phyloP scores from a whole-genome alignment of 2,797 vertebrate species.

The Pangasius djambal region DNA sequence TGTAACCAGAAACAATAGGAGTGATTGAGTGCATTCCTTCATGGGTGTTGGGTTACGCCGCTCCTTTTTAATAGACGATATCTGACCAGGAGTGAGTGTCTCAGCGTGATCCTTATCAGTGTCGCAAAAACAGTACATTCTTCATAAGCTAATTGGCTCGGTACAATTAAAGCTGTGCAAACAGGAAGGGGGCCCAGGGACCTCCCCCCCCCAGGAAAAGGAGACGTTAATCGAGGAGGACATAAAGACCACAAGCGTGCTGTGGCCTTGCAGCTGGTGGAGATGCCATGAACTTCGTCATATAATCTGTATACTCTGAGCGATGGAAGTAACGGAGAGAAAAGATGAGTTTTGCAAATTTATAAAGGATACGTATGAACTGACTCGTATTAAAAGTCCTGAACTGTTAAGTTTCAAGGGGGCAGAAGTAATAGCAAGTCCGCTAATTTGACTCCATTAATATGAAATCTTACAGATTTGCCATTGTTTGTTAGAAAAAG shows the following conservation, averaged over 20 bases:
- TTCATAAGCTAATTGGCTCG: conserved; percentile 66
- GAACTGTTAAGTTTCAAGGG: neutral
- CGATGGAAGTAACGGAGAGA: neutral
- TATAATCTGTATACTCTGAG: neutral
- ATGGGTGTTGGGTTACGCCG: conserved; percentile 76
- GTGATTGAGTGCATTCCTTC: conserved; percentile 82
- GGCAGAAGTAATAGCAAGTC: too few relatives aligned
- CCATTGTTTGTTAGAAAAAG: neutral
- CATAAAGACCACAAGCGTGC: conserved; percentile 20
- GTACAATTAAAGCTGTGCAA: conserved; percentile 52
- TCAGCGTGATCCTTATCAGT: conserved; percentile 69
- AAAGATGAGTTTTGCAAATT: neutral
- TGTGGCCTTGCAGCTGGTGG: conserved; percentile 19
- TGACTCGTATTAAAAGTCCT: neutral
- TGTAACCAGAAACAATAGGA: conserved; percentile 81
- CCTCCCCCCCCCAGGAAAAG: conserved; percentile 24
- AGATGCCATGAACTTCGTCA: neutral
- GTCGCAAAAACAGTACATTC: conserved; percentile 59
- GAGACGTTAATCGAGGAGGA: conserved; percentile 46
- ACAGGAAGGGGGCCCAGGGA: conserved; percentile 57
- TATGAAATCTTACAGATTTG: too few relatives aligned
- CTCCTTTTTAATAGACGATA: conserved; percentile 76
- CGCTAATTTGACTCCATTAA: too few relatives aligned
- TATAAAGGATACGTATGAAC: neutral
- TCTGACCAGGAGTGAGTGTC: conserved; percentile 60